Evolutionary conservation across 2,888 invertebrate genomes (phyloP).

Genomic region (Alviniconcha strummeri): DNA sequence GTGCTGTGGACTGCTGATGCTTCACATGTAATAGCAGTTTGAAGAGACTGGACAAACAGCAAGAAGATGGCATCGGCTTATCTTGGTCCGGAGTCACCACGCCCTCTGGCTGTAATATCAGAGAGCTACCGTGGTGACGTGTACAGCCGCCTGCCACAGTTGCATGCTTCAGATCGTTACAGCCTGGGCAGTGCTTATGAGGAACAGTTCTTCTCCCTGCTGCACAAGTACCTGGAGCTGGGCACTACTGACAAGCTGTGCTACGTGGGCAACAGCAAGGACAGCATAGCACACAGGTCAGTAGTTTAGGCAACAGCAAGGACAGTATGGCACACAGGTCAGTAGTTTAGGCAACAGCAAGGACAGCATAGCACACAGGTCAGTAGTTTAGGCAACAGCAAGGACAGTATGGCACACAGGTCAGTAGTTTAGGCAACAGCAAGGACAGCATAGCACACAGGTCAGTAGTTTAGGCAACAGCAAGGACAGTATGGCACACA

Average conservation of each 20-base stretch:
- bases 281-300: constrained; percentile 54
- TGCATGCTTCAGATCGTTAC: constrained; percentile 52
- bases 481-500: no score
- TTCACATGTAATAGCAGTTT: no score
- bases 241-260: constrained; percentile 66
- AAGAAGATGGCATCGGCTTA: constrained; percentile 59
- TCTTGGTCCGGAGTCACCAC: constrained; percentile 70
- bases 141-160: constrained; percentile 55
- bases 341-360: neutral
- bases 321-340: neutral
- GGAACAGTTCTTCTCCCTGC: constrained; percentile 56
- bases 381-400: no score
- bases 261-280: constrained; percentile 68
- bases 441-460: no score
- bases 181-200: constrained; percentile 66
- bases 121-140: constrained; percentile 57
- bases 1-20: no score
- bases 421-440: no score
- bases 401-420: neutral
- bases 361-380: no score
- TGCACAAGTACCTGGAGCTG: constrained; percentile 67
- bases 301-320: constrained; percentile 14
- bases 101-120: constrained; percentile 68
- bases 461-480: no score
- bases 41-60: no score